Conservation (phyloP, 2,113 vertebrate species). For the Otocyon megalotis region DNA sequence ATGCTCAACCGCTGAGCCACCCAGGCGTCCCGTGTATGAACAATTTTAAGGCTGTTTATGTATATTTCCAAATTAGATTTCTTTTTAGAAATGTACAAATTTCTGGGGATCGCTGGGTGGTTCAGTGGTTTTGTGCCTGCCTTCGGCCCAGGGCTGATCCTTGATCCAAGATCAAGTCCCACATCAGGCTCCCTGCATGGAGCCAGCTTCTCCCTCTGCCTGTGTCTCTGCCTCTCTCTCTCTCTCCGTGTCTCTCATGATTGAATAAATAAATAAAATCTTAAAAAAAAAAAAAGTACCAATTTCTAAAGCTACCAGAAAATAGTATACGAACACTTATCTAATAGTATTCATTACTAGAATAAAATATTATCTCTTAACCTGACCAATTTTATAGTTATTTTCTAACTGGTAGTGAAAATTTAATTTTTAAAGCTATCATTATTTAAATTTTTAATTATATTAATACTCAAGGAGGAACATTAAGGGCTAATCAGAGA, state of each 20-base stretch:
- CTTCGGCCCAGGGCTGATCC: no score
- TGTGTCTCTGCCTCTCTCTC: no score
- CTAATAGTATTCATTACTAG: background rate
- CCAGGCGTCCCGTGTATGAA: no score
- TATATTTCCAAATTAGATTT: background rate
- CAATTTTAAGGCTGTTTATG: background rate
- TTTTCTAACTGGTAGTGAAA: background rate
- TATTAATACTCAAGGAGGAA: background rate
- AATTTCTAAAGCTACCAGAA: conserved; percentile 36
- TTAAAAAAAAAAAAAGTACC: background rate
- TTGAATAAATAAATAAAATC: no score
- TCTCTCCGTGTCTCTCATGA: no score
- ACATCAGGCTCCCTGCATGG: no score
- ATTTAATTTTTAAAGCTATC: conserved; percentile 23
- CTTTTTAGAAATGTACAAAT: background rate
- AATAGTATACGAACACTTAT: background rate
- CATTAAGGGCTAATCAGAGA: conserved; percentile 5
- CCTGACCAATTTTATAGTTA: conserved; percentile 16
- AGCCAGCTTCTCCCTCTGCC: no score
- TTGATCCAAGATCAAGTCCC: no score
- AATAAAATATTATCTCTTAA: conserved; percentile 49
- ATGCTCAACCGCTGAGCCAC: no score
- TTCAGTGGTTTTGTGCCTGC: no score
- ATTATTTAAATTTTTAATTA: conserved; percentile 5
- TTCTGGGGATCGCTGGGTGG: no score